A percentile compares a stretch with the other conserved stretches of the same genome.
phyloP scores from a whole-genome alignment of 2,888 invertebrate species.

The Emesis castigata region DNA sequence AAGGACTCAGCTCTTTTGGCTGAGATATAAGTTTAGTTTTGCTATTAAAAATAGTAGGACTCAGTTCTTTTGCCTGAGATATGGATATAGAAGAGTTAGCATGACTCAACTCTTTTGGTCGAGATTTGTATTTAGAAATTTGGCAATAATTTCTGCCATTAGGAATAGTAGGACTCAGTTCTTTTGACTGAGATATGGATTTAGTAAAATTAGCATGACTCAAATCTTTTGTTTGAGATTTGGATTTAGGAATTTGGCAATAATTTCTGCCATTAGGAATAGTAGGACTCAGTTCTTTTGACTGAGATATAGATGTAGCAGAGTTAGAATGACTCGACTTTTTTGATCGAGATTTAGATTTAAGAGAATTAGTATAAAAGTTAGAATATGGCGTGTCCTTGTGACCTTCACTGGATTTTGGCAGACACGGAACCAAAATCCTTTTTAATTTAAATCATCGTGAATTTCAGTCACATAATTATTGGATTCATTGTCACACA shows the following conservation, averaged over 20 bases:
- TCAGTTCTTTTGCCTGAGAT: not conserved
- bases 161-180: not conserved
- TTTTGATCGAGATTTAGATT: not conserved
- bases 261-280: no score
- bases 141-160: no score
- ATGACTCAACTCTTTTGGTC: not conserved
- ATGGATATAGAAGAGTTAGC: not conserved
- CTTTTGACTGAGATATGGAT: not conserved
- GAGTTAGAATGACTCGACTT: not conserved
- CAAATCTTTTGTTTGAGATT: not conserved
- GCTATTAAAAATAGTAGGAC: not conserved
- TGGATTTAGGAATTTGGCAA: no score
- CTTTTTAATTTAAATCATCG: not conserved
- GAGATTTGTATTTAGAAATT: not conserved
- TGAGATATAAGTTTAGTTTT: not conserved
- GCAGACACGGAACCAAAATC: not conserved
- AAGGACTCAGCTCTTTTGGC: not conserved
- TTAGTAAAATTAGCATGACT: not conserved
- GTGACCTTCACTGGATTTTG: not conserved
- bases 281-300: not conserved
- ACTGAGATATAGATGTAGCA: no score
- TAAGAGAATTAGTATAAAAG: not conserved
- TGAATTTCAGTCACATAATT: not conserved
- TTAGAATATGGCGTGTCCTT: not conserved
- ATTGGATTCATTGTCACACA: not conserved